These are phyloP conservation scores for Pseudoips prasinana DNA, from an alignment of 2,888 invertebrate genomes.

Conservation along the genomic window DNA sequence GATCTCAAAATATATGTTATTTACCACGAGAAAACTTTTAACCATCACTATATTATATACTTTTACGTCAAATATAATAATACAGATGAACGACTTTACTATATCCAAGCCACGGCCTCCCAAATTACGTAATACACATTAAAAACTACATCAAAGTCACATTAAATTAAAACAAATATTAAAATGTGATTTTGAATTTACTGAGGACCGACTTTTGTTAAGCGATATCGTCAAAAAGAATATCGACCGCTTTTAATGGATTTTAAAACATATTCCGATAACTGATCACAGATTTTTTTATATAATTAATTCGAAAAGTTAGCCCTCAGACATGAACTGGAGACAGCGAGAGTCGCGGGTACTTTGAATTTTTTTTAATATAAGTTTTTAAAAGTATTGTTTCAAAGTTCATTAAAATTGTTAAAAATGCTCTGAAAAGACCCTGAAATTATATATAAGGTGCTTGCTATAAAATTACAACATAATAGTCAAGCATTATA, in stretches of 20 bases:
- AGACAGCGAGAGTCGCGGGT: slow-evolving; percentile 15
- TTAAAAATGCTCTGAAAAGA: too few relatives aligned
- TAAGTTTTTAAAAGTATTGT: too few relatives aligned
- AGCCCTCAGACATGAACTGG: slow-evolving; percentile 35
- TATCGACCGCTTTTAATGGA: slow-evolving; percentile 36
- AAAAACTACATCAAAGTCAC: slow-evolving; percentile 52
- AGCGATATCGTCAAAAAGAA: slow-evolving; percentile 34
- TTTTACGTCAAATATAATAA: too few relatives aligned
- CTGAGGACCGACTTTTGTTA: slow-evolving; percentile 55
- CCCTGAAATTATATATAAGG: too few relatives aligned
- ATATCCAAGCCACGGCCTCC: slow-evolving; percentile 12
- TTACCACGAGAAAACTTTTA: too few relatives aligned
- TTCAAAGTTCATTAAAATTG: too few relatives aligned
- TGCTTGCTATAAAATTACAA: too few relatives aligned
- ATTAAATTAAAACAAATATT: slow-evolving; percentile 72
- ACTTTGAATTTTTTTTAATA: background rate
- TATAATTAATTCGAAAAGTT: slow-evolving; percentile 43
- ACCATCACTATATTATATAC: too few relatives aligned
- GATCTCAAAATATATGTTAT: too few relatives aligned
- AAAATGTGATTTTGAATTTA: slow-evolving; percentile 61
- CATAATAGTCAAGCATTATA: too few relatives aligned
- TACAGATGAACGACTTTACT: too few relatives aligned
- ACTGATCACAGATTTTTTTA: slow-evolving; percentile 42
- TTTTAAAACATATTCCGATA: too few relatives aligned
- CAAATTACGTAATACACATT: slow-evolving; percentile 20